phyloP scores from a whole-genome alignment of 2,888 invertebrate species.

The Stenolophus ochropezus region DNA sequence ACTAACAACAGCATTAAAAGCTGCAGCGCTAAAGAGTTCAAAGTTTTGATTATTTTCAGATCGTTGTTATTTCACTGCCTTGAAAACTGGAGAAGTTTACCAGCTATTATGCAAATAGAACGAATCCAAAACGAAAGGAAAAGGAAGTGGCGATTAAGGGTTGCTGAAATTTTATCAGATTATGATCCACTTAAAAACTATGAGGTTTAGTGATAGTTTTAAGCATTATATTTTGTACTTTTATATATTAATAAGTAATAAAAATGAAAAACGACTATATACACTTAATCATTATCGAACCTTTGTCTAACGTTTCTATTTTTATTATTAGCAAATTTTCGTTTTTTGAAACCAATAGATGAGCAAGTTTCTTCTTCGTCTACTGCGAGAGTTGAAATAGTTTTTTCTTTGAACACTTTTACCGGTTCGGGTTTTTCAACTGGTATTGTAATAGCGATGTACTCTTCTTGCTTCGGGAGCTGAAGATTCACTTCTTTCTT shows the following conservation, averaged over 20 bases:
- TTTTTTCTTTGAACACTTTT: slow-evolving; percentile 79
- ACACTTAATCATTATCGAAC: slow-evolving; percentile 76
- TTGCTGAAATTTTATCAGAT: slow-evolving; percentile 83
- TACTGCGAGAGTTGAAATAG: slow-evolving; percentile 75
- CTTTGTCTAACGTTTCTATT: slow-evolving; percentile 81
- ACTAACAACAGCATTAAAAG: too few species aligned
- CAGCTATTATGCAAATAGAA: slow-evolving; percentile 79
- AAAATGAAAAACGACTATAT: slow-evolving; percentile 1
- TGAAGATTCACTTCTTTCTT: slow-evolving; percentile 80
- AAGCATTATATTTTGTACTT: slow-evolving; percentile 50
- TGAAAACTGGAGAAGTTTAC: slow-evolving; percentile 80
- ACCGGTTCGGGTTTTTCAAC: slow-evolving; percentile 74
- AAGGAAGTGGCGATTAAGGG: slow-evolving; percentile 82
- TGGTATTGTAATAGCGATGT: slow-evolving; percentile 69
- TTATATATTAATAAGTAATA: slow-evolving; percentile 41
- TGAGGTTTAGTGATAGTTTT: slow-evolving; percentile 1
- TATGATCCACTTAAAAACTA: slow-evolving; percentile 75
- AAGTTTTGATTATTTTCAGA: too few species aligned
- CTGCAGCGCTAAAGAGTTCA: too few species aligned
- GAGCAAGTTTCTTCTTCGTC: slow-evolving; percentile 73
- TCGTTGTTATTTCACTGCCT: slow-evolving; percentile 71
- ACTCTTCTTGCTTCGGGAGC: slow-evolving; percentile 77
- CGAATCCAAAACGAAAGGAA: slow-evolving; percentile 82
- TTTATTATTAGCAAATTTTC: slow-evolving; percentile 77
- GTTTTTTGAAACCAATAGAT: slow-evolving; percentile 79